Evolutionary conservation across 1,140 invertebrate genomes (phyloP).

Genomic region (Temnothorax curvispinosus): DNA sequence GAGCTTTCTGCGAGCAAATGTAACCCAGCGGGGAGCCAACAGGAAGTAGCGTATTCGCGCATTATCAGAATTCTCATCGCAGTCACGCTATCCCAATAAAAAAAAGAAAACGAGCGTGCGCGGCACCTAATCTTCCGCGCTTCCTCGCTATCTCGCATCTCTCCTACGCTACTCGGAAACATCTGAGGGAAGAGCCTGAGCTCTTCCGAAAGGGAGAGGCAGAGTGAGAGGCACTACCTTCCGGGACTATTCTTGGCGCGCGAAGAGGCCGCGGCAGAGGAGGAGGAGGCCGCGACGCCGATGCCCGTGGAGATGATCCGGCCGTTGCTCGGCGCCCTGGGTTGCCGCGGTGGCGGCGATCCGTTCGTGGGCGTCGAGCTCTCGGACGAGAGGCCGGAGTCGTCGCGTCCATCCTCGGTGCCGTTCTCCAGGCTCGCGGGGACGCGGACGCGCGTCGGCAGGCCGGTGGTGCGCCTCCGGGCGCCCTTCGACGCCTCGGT

Average conservation of each 20-base stretch:
- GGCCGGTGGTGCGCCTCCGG: constrained; percentile 63
- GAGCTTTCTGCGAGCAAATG: not conserved
- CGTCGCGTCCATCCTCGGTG: constrained; percentile 80
- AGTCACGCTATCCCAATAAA: constrained; percentile 18
- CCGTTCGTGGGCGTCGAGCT: constrained; percentile 82
- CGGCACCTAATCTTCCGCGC: not conserved
- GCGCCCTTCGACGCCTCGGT: constrained; percentile 69
- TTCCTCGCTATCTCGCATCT: not conserved
- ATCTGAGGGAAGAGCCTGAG: not conserved
- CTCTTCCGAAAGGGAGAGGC: not conserved
- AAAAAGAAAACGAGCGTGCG: not conserved
- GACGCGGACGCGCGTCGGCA: constrained; percentile 56
- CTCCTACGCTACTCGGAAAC: constrained; percentile 9
- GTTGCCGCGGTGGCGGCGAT: constrained; percentile 81
- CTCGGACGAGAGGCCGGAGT: constrained; percentile 84
- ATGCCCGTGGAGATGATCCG: constrained; percentile 58
- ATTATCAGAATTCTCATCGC: constrained; percentile 15
- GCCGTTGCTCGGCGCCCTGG: constrained; percentile 58
- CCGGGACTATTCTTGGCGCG: constrained; percentile 14
- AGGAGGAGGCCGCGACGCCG: not conserved
- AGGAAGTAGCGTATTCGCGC: constrained; percentile 3
- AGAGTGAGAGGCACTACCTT: constrained; percentile 73
- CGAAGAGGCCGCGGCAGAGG: constrained; percentile 4
- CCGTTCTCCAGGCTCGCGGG: constrained; percentile 35
- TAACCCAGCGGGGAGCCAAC: not conserved